A percentile compares a stretch with the other conserved stretches of the same genome.
Evolutionary conservation across 2,797 vertebrate species (phyloP).

Genomic region (Dromococcyx pavoninus): DNA sequence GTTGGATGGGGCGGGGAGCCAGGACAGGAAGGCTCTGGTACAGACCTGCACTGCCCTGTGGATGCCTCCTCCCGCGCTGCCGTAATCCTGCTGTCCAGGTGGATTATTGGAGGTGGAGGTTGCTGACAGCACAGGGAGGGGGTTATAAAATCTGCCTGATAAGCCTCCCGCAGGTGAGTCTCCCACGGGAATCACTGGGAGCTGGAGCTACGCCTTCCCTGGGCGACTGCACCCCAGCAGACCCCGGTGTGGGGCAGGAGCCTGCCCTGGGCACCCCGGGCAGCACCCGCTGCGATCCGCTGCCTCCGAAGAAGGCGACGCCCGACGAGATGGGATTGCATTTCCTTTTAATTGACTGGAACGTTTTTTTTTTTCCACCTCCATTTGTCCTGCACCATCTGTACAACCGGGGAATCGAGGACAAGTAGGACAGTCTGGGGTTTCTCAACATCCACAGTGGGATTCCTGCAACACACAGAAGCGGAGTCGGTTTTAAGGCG

Average conservation of each 20-base stretch:
- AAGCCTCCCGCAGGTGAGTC: background rate
- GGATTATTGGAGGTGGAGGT: background rate
- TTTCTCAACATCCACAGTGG: background rate
- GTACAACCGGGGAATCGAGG: background rate
- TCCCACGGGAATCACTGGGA: background rate
- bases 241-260: background rate
- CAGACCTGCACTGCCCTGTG: background rate
- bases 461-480: constrained; percentile 40
- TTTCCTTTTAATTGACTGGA: constrained; percentile 59
- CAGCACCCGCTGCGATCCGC: background rate
- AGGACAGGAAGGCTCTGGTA: background rate
- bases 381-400: background rate
- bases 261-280: background rate
- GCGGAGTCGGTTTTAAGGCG: accelerated
- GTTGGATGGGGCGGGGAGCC: background rate
- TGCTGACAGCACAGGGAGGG: background rate
- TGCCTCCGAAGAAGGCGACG: background rate
- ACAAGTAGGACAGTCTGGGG: background rate
- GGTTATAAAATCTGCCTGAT: background rate
- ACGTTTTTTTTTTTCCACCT: background rate
- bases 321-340: background rate
- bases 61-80: background rate
- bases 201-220: background rate
- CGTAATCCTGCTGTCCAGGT: background rate
- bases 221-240: accelerated